phyloP scores from a whole-genome alignment of 2,797 vertebrate genomes.

The Lophotriccus pileatus region DNA sequence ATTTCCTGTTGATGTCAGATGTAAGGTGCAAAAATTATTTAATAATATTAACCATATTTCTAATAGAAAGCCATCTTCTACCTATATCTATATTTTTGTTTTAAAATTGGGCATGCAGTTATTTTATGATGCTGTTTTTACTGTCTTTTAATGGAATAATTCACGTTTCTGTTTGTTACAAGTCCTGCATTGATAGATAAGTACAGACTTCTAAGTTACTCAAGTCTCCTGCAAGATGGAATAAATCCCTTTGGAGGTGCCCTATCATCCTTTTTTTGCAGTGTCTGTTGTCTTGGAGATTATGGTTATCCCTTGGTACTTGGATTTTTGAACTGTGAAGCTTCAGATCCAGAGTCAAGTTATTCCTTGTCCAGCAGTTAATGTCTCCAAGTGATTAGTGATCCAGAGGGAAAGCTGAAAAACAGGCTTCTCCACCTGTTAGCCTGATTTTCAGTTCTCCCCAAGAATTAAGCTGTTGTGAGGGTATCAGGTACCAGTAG shows the following conservation, averaged over 20 bases:
- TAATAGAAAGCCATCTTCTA: not conserved
- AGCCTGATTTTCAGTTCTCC: not conserved
- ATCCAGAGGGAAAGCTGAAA: not conserved
- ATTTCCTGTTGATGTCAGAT: not conserved
- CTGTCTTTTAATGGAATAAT: not conserved
- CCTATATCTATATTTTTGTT: not conserved
- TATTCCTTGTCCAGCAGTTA: not conserved
- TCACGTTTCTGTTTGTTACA: not conserved
- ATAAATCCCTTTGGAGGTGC: not conserved
- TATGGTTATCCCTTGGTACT: not conserved
- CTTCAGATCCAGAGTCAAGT: not conserved
- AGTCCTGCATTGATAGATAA: not conserved
- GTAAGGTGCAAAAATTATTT: not conserved
- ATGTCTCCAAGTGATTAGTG: not conserved
- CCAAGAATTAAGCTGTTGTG: not conserved
- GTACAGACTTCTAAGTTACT: not conserved
- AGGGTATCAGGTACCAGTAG: not conserved
- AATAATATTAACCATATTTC: not conserved
- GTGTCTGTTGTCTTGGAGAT: fast-evolving
- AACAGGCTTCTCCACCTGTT: not conserved
- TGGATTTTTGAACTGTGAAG: not conserved
- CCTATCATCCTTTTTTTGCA: not conserved
- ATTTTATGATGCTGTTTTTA: not conserved
- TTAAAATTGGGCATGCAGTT: not conserved
- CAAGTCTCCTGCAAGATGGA: not conserved